phyloP scores from a whole-genome alignment of 2,888 invertebrate genomes.

The Caradrina kadenii region DNA sequence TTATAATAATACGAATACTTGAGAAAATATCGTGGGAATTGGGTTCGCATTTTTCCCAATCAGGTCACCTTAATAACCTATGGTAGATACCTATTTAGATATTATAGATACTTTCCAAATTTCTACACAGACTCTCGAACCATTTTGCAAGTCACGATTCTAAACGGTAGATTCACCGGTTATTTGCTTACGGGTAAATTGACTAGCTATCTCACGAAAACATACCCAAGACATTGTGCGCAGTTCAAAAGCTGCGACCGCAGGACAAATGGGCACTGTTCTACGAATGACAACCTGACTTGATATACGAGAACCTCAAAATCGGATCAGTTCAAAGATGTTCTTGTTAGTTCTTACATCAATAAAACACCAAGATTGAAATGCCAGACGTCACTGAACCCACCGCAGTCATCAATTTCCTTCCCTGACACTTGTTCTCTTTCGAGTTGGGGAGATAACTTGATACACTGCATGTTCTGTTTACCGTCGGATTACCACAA shows the following conservation, averaged over 20 bases:
- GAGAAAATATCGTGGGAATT: too few species aligned
- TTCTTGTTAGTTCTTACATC: conserved; percentile 35
- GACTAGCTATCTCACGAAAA: neutral
- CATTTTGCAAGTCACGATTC: neutral
- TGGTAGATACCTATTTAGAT: neutral
- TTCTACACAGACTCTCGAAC: neutral
- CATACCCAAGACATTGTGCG: neutral
- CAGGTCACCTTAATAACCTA: neutral
- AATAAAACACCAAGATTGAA: conserved; percentile 50
- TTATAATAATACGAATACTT: too few species aligned
- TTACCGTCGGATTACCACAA: conserved; percentile 50
- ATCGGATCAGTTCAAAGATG: conserved; percentile 28
- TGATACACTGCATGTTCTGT: conserved; percentile 59
- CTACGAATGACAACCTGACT: conserved; percentile 14
- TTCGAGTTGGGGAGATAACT: conserved; percentile 44
- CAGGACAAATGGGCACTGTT: conserved; percentile 13
- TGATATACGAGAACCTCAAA: conserved; percentile 26
- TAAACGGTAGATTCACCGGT: conserved; percentile 1
- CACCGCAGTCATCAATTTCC: conserved; percentile 56
- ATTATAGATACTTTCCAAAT: neutral
- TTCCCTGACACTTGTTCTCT: conserved; percentile 43
- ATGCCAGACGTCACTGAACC: conserved; percentile 43
- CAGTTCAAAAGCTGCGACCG: neutral
- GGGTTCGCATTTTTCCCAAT: too few species aligned
- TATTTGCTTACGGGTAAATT: conserved; percentile 12